A percentile compares a stretch with the other conserved stretches of the same genome.
Evolutionary conservation across 2,888 invertebrate species (phyloP).

Genomic region (Ditula angustiorana): DNA sequence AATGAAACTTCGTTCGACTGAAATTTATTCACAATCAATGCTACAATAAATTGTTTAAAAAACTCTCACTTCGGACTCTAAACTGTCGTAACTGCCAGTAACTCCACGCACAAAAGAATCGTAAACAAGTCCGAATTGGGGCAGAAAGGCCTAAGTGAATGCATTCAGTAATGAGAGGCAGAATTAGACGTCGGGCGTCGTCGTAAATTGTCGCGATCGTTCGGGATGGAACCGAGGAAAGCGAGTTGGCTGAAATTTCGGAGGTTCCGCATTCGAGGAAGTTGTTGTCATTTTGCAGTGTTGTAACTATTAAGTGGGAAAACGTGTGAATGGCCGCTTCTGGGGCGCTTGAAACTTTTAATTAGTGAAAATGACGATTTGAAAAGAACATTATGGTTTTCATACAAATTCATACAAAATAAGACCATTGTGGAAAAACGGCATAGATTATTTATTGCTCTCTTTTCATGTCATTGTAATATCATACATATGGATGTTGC

Average conservation of each 20-base stretch:
- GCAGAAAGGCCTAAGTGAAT: constrained; percentile 67
- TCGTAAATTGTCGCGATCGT: constrained; percentile 76
- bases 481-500: too few species aligned
- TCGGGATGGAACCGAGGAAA: constrained; percentile 42
- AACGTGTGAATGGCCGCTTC: constrained; percentile 4
- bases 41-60: constrained; percentile 31
- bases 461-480: too few species aligned
- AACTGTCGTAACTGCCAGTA: constrained; percentile 35
- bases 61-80: constrained; percentile 39
- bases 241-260: constrained; percentile 39
- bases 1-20: constrained; percentile 25
- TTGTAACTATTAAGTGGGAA: constrained; percentile 29
- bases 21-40: constrained; percentile 35
- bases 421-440: too few species aligned
- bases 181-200: constrained; percentile 77
- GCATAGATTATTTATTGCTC: too few species aligned
- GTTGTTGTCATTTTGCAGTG: constrained; percentile 12
- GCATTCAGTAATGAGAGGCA: constrained; percentile 77
- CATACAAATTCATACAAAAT: too few species aligned
- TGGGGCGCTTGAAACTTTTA: background rate
- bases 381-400: background rate
- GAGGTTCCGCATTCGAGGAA: constrained; percentile 41
- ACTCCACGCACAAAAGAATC: constrained; percentile 39
- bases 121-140: constrained; percentile 43
- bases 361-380: background rate